phyloP scores from a whole-genome alignment of 2,888 invertebrate genomes.

The Miltochrista miniata region DNA sequence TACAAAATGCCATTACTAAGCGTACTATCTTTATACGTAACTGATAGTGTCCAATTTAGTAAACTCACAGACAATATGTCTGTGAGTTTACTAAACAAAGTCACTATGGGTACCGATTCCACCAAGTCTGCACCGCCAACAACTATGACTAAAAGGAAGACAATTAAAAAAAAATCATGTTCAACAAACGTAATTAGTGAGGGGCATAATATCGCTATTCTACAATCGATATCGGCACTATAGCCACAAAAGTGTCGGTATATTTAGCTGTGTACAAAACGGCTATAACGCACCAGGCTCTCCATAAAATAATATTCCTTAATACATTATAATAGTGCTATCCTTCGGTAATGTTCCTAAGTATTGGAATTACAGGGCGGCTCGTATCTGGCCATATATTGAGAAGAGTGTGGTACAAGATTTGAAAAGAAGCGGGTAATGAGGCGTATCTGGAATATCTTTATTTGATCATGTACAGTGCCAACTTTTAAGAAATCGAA shows the following conservation, averaged over 20 bases:
- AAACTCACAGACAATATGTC: too few species aligned
- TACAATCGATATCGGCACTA: slow-evolving; percentile 28
- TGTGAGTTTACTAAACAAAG: too few species aligned
- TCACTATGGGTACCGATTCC: too few species aligned
- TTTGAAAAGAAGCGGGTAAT: slow-evolving; percentile 17
- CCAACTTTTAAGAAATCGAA: too few species aligned
- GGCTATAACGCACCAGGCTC: slow-evolving; percentile 69
- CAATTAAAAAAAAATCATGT: too few species aligned
- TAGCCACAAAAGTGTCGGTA: slow-evolving; percentile 47
- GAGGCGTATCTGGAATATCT: background rate
- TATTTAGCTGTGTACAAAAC: slow-evolving; percentile 68
- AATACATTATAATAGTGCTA: slow-evolving; percentile 83
- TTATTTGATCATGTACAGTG: background rate
- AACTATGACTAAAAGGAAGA: too few species aligned
- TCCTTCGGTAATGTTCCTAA: slow-evolving; percentile 78
- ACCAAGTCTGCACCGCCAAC: too few species aligned
- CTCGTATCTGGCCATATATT: slow-evolving; percentile 65
- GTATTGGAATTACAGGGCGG: slow-evolving; percentile 83
- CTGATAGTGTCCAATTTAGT: too few species aligned
- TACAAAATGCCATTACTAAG: too few species aligned
- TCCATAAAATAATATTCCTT: slow-evolving; percentile 81
- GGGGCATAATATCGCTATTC: slow-evolving; percentile 20
- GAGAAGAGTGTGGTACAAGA: slow-evolving; percentile 46
- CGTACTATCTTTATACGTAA: too few species aligned
- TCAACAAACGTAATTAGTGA: slow-evolving; percentile 34